Evolutionary conservation across 2,888 invertebrate species (phyloP).

Genomic region (Amaurobius ferox): DNA sequence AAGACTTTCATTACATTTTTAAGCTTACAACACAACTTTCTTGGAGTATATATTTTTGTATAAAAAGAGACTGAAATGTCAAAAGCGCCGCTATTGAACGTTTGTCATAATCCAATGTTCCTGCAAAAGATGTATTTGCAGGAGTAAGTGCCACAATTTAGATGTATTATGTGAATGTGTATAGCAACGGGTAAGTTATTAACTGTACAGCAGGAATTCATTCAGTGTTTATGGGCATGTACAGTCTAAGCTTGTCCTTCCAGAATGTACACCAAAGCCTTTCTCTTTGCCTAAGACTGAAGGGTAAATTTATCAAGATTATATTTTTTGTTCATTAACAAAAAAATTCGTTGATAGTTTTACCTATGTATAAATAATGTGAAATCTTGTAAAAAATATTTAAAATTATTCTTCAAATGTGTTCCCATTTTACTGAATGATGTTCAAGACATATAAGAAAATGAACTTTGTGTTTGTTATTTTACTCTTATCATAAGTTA

Average conservation of each 20-base stretch:
- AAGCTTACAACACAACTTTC: no score
- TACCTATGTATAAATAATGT: neutral
- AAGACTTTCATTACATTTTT: no score
- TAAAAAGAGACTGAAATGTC: no score
- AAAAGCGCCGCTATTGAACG: neutral
- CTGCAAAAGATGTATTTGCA: constrained; percentile 28
- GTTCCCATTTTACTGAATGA: neutral
- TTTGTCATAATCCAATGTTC: constrained; percentile 1
- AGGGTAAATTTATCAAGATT: neutral
- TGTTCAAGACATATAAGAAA: neutral
- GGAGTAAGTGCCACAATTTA: constrained; percentile 59
- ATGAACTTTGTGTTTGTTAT: neutral
- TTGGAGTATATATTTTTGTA: no score
- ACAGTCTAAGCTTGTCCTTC: constrained; percentile 10
- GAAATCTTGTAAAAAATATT: neutral
- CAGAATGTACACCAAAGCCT: constrained; percentile 47
- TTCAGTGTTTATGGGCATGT: constrained; percentile 29
- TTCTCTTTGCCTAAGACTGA: neutral
- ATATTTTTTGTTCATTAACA: neutral
- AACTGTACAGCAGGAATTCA: constrained; percentile 30
- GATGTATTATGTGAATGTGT: constrained; percentile 39
- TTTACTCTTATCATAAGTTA: neutral
- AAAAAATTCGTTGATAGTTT: neutral
- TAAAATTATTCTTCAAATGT: neutral
- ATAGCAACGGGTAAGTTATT: constrained; percentile 63